These are phyloP conservation scores for Tympanuchus pallidicinctus DNA, from an alignment of 2,113 vertebrate genomes.

Conservation along the genomic window DNA sequence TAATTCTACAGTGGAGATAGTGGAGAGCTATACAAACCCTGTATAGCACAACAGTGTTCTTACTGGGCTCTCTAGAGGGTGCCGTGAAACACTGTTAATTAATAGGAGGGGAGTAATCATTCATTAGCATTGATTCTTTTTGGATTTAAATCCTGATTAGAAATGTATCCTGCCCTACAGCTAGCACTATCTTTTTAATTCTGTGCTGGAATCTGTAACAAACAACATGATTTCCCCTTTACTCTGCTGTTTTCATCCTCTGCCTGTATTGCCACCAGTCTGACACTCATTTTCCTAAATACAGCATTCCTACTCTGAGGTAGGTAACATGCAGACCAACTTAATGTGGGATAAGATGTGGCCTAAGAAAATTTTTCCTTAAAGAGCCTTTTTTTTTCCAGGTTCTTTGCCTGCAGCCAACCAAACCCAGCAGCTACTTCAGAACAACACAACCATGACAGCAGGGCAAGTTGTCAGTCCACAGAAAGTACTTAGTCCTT, in stretches of 20 bases:
- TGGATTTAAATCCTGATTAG: slow-evolving; percentile 29
- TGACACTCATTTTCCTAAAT: background rate
- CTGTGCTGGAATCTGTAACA: background rate
- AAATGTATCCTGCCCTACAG: slow-evolving; percentile 28
- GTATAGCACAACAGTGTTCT: background rate
- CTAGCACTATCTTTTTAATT: background rate
- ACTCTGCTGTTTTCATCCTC: background rate
- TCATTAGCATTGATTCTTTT: slow-evolving; percentile 43
- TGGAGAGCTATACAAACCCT: background rate
- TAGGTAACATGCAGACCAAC: background rate
- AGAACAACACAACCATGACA: background rate
- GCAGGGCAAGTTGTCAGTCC: background rate
- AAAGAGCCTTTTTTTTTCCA: background rate
- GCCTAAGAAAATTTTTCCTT: background rate
- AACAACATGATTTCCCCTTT: background rate
- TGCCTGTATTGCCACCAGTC: background rate
- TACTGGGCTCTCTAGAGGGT: slow-evolving; percentile 12
- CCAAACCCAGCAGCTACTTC: background rate
- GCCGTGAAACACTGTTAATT: slow-evolving; percentile 39
- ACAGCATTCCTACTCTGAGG: background rate
- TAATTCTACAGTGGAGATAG: background rate
- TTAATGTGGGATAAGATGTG: background rate
- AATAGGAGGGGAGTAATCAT: slow-evolving; percentile 34
- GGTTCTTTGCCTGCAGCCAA: background rate
- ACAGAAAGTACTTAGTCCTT: background rate